phyloP scores from a whole-genome alignment of 2,888 invertebrate genomes.

The Tortrix viridana region DNA sequence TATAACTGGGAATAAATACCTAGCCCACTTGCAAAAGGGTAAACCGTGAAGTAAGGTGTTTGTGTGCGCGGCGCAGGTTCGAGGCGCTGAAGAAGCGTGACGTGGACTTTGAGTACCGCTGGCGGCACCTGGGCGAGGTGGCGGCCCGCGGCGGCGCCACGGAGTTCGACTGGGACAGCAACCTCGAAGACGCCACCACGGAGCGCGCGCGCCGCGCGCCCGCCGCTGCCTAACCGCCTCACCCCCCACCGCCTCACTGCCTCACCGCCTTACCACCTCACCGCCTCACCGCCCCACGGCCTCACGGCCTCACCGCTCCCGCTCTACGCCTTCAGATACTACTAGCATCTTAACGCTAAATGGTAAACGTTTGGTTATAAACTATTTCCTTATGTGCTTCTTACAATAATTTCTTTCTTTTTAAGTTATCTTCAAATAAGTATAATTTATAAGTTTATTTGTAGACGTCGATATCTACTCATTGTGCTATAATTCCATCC shows the following conservation, averaged over 20 bases:
- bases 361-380: constrained; percentile 8
- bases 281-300: background rate
- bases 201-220: constrained; percentile 63
- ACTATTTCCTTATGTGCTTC: constrained; percentile 17
- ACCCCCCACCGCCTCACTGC: background rate
- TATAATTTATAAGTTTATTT: constrained; percentile 27
- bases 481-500: constrained; percentile 66
- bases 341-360: constrained; percentile 29
- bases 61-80: constrained; percentile 82
- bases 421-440: constrained; percentile 12
- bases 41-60: constrained; percentile 31
- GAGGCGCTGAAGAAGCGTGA: constrained; percentile 91
- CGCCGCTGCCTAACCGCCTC: constrained; percentile 36
- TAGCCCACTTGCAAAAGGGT: no score
- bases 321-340: constrained; percentile 27
- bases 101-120: constrained; percentile 91
- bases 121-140: constrained; percentile 93
- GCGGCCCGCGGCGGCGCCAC: constrained; percentile 89
- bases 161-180: constrained; percentile 95
- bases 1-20: no score
- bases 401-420: constrained; percentile 16
- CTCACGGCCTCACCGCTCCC: constrained; percentile 36
- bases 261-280: constrained; percentile 34
- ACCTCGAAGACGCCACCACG: constrained; percentile 88
- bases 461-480: constrained; percentile 43